Percentiles rank a stretch among this genome's conserved stretches.
Evolutionary conservation across 1,140 invertebrate species (phyloP).

Genomic region (Amyelois transitella): DNA sequence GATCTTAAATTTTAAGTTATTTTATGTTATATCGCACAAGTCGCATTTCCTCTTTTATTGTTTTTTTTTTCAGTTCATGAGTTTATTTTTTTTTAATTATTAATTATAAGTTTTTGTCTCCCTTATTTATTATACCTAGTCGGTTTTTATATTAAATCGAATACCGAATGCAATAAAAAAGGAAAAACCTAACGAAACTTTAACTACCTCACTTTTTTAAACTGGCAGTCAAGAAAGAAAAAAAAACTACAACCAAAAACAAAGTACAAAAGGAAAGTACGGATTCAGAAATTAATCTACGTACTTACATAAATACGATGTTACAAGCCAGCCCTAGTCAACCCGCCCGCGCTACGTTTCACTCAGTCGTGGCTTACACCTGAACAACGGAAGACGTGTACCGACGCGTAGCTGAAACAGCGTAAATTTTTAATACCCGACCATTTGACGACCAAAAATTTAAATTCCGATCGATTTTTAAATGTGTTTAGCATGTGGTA

Average conservation of each 20-base stretch:
- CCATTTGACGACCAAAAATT: constrained; percentile 20
- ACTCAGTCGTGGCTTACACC: constrained; percentile 25
- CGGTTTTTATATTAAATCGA: too few species aligned
- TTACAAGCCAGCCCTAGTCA: not conserved
- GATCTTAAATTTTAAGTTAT: too few species aligned
- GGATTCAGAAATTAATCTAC: not conserved
- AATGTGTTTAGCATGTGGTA: constrained; percentile 10
- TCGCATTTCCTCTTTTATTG: too few species aligned
- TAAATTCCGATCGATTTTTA: constrained; percentile 12
- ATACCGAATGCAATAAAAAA: too few species aligned
- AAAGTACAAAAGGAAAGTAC: too few species aligned
- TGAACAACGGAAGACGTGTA: constrained; percentile 15
- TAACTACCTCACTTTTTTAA: not conserved
- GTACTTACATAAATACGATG: not conserved
- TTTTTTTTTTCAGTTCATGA: too few species aligned
- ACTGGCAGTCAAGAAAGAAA: not conserved
- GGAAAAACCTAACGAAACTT: too few species aligned
- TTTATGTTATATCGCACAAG: too few species aligned
- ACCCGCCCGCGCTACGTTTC: not conserved
- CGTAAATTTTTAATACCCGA: constrained; percentile 54
- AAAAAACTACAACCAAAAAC: not conserved
- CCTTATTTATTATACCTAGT: too few species aligned
- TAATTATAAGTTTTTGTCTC: too few species aligned
- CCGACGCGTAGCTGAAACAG: not conserved
- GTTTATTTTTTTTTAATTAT: too few species aligned